Evolutionary conservation across 2,113 vertebrate species (phyloP), one percentile per base, ranked within the genome.

Genomic region (Nettapus auritus): DNA sequence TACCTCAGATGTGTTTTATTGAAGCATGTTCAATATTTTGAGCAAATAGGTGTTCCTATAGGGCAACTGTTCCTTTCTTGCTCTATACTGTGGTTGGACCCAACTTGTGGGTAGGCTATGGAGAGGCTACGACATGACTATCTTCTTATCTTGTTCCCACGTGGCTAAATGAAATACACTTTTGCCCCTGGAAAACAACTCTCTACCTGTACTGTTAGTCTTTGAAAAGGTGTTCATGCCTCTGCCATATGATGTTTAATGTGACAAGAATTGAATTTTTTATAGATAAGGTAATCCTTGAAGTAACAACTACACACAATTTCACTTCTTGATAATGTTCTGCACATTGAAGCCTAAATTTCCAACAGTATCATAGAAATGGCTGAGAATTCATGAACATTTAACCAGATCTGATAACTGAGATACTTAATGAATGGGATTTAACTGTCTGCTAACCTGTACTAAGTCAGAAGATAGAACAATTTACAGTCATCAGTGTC

Each of bases 351-450:
- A 88, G 84, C 53, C 23, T 66, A 74, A 26, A 68, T 87, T 92
- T 53, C 80, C 25, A 86, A 80, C 63, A 89, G 13, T 91, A 82
- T 86, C 82, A 89, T 83, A 90, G 66, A 89, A 25, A 57, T 64
- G 73, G 74, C 2, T 95, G 95, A 97, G 90, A 96, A 95, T 2
- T 95, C 82, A 92, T 95, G 88, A 95, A 90, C 80, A 96, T 82
- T 68, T 88, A 78, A 86, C 68, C 44, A 73, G n/a, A 55, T 80
- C 80, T 94, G 96, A 95, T 96, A 95, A 70, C 59, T 71, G 34
- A 95, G 75, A 60, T 96, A 71, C 73, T 88, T 91, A 89, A 78
- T 86, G 14, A 92, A 53, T 56, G 38, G 10, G 17, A 36, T 66
- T 70, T 53, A 83, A 22, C 20, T 88, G 67, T 19, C 44, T 93